A percentile compares a stretch with the other conserved stretches of the same genome.
These are phyloP conservation scores for Belgica antarctica DNA, from an alignment of 2,888 invertebrate genomes.

Conservation along the genomic window DNA sequence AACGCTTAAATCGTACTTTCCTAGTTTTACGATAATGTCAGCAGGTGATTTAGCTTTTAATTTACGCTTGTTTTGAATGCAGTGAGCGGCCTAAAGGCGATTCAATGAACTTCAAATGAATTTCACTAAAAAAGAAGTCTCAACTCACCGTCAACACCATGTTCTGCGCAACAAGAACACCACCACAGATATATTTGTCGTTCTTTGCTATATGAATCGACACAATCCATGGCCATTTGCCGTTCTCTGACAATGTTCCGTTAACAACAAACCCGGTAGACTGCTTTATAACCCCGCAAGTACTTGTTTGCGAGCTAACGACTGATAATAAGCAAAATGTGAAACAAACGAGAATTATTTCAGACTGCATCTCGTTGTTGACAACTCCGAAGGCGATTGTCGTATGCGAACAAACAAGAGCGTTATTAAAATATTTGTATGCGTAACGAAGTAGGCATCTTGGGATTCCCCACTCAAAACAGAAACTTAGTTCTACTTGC, in stretches of 20 bases:
- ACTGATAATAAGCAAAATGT: too few relatives aligned
- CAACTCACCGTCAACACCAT: not conserved
- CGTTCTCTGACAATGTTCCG: not conserved
- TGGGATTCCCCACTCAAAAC: too few relatives aligned
- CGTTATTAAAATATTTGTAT: too few relatives aligned
- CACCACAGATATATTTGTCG: constrained; percentile 18
- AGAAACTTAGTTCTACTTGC: too few relatives aligned
- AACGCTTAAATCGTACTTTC: not conserved
- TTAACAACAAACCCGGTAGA: not conserved
- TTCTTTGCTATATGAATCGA: not conserved
- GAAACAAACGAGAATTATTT: too few relatives aligned
- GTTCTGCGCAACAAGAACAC: not conserved
- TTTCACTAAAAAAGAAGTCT: too few relatives aligned
- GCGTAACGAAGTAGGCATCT: too few relatives aligned
- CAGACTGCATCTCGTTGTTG: too few relatives aligned
- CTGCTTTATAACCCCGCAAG: constrained; percentile 21
- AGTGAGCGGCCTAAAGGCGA: constrained; percentile 28
- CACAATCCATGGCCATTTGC: constrained; percentile 28
- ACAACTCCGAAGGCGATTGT: too few relatives aligned
- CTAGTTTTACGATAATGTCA: constrained; percentile 21
- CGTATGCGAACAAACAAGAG: too few relatives aligned
- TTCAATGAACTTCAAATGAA: not conserved
- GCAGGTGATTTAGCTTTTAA: not conserved
- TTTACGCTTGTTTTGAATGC: not conserved
- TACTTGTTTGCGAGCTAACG: too few relatives aligned